These are phyloP conservation scores for Choreutis nemorana DNA, from an alignment of 2,888 invertebrate species.

Conservation along the genomic window DNA sequence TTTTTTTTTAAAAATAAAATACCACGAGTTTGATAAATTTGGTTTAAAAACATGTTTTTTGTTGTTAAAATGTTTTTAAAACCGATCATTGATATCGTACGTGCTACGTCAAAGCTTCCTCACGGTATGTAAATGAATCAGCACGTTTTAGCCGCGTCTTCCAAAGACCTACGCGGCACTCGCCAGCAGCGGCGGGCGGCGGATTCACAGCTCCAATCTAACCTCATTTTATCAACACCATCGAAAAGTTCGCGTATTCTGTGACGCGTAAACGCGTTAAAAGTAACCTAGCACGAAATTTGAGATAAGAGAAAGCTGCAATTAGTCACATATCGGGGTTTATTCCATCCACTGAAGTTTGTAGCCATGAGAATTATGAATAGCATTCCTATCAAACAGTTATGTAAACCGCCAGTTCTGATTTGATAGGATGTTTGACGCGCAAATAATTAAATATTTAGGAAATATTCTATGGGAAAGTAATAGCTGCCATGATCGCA, in stretches of 20 bases:
- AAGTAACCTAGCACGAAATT: constrained; percentile 30
- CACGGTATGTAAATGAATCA: constrained; percentile 61
- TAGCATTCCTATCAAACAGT: constrained; percentile 29
- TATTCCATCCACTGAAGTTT: constrained; percentile 44
- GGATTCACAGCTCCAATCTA: constrained; percentile 46
- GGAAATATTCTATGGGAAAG: constrained; percentile 42
- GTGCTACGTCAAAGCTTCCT: constrained; percentile 17
- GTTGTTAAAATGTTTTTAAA: no score
- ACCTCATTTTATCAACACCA: constrained; percentile 42
- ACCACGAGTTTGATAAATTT: no score
- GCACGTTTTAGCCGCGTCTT: constrained; percentile 51
- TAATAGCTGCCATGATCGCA: constrained; percentile 64
- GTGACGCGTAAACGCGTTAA: constrained; percentile 25
- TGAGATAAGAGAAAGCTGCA: constrained; percentile 57
- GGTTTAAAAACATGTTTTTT: no score
- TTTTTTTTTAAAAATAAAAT: no score
- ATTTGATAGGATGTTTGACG: constrained; percentile 15
- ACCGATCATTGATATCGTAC: no score
- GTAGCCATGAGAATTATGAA: constrained; percentile 27
- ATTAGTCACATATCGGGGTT: constrained; percentile 58
- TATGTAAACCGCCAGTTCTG: no score
- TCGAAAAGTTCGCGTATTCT: constrained; percentile 20
- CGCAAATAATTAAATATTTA: constrained; percentile 16
- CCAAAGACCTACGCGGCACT: constrained; percentile 60
- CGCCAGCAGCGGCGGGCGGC: no score